Evolutionary conservation across 2,797 vertebrate species (phyloP), one percentile per base, ranked within the genome.

Genomic region (Tapirus indicus): DNA sequence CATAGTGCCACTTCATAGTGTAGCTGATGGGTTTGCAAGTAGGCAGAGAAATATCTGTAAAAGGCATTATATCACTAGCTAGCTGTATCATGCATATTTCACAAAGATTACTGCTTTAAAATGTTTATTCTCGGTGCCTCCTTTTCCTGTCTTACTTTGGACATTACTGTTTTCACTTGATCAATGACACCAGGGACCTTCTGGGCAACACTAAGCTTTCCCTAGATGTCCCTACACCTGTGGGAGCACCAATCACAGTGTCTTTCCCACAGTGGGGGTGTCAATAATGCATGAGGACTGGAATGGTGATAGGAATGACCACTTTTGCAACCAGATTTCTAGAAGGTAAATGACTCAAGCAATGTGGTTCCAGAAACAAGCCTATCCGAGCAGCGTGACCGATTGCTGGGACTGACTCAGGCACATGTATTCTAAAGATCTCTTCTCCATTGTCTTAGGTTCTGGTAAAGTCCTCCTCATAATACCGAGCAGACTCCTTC

Each of bases 241-340:
- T 49, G 21, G 18, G 44, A 58, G 29, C 10, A 56, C 13, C 2
- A 29, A 16, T 71, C 68, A 38, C 3, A 6, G 4, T 21, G n/a
- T 77, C 25, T 78, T 87, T 75, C 27, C 44, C 13, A 25, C 21
- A 44, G 60, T 23, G 64, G 16, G 12, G 13, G 41, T 74, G 29
- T 88, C 85, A 94, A 1, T 62, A 54, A 84, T 44, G 32, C 41
- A 20, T 3, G 4, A 79, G 49, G 16, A 41, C 16, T 10, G 29
- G 66, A 79, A 41, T 80, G n/a, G 52, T n/a, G 58, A 74, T 62
- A 86, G 58, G 41, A 82, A 14, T 68, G 38, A 29, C 64, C 82
- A 52, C 56, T 62, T 86, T 71, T 83, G 47, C 56, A 69, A 3
- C 64, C 60, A 49, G 64, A 89, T 86, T 92, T 93, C 86, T 93